Base-by-base conservation (phyloP, 2,888 invertebrate genomes). In the Ypsolopha sequella region DNA sequence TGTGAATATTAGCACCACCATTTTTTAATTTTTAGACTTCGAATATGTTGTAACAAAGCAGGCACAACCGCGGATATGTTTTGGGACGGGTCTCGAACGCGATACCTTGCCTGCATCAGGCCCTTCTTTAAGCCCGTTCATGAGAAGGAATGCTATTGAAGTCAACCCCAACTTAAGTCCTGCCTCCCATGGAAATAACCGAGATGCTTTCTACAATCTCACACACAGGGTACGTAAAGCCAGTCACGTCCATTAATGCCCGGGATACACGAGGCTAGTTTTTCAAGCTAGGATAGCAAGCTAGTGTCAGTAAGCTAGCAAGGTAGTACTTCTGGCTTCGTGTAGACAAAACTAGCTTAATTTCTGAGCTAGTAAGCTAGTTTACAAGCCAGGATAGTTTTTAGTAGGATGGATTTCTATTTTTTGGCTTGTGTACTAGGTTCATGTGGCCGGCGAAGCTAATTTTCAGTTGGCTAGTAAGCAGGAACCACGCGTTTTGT, bases 21-120 rank as follows among this genome's bases (percentile, higher is more conserved):
- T 2, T 24, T 24, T n/a, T 24, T 24, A 4, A 49, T 58, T 51
- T 52, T 36, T 61, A 89, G 89, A 86, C 65, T 89, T 89, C 55
- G 80, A 87, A 57, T 89, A 89, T 65, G 81, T 88, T n/a, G 85
- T 89, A 41, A 88, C 81, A 47, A 79, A 87, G 54, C 79, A 85
- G 43, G 59, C 61, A 8, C 68, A 70, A 11, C 80, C 88, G 0
- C 76, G 68, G 1, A 70, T 89, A 54, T 88, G 88, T 50, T 90
- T 90, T 56, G 88, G 88, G 0, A 81, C 87, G 0, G 70, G 76
- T 0, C 59, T 88, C 53, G 63, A 73, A 0, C 77, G 89, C 4
- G 84, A 84, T 45, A 76, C 77, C 1, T 58, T 89, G 51, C 89
- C 89, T 0, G 59, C 60, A 0, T 64, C 62, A 10, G 88, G 87